Evolutionary conservation across 2,113 vertebrate genomes (phyloP).

Genomic region (Hypocryptadius cinnamomeus): DNA sequence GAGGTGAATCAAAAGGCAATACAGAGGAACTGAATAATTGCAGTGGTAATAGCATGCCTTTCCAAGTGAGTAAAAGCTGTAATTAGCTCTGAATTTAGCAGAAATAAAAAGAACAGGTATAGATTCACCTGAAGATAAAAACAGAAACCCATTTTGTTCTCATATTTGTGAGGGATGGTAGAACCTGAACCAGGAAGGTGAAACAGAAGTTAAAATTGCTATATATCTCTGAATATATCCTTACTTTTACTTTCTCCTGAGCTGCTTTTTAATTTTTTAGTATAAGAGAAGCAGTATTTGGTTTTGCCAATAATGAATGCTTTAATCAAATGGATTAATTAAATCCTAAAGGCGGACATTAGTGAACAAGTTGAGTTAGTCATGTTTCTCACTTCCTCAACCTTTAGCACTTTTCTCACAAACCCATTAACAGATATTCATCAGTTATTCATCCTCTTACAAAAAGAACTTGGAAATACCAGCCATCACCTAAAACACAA

Average conservation of each 20-base stretch:
- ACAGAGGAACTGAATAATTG: constrained; percentile 29
- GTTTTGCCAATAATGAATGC: neutral
- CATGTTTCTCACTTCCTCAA: neutral
- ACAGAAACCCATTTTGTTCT: neutral
- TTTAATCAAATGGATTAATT: neutral
- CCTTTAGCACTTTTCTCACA: neutral
- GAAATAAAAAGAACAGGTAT: neutral
- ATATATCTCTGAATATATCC: neutral
- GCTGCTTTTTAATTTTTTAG: neutral
- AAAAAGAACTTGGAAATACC: neutral
- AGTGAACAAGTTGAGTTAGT: neutral
- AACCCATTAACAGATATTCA: neutral
- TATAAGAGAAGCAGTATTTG: neutral
- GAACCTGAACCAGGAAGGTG: neutral
- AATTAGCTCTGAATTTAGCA: constrained; percentile 8
- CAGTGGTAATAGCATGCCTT: neutral
- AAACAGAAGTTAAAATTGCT: neutral
- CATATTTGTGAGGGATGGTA: neutral
- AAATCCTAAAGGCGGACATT: neutral
- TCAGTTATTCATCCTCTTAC: neutral
- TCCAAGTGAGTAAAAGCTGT: constrained; percentile 19
- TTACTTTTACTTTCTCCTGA: neutral
- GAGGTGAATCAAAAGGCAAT: constrained; percentile 34
- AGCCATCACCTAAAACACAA: neutral
- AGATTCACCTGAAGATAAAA: neutral